Evolutionary conservation across 1,140 invertebrate species (phyloP).

Genomic region (Holcopasites calliopsidis): DNA sequence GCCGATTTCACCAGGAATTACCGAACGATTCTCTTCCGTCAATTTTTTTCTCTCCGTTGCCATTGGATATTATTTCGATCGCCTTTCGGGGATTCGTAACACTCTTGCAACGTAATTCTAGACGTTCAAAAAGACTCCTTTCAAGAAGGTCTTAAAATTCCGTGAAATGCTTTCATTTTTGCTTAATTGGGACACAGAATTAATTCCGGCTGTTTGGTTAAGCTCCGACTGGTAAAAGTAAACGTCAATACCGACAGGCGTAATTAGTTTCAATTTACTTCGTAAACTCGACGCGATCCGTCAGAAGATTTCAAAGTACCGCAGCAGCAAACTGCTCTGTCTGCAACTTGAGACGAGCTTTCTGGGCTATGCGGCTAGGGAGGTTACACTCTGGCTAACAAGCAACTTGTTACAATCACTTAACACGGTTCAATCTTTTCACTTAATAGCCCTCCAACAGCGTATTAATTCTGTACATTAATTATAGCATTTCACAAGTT

Average conservation of each 20-base stretch:
- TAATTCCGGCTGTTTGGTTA: neutral
- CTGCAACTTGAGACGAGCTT: constrained; percentile 20
- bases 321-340: neutral
- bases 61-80: neutral
- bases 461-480: neutral
- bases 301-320: constrained; percentile 25
- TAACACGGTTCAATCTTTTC: constrained; percentile 9
- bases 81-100: neutral
- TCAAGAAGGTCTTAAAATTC: no score
- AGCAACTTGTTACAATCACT: constrained; percentile 55
- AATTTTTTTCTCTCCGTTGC: neutral
- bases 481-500: neutral
- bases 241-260: neutral
- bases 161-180: no score
- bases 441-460: neutral
- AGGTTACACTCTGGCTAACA: constrained; percentile 42
- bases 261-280: constrained; percentile 25
- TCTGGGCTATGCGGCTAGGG: constrained; percentile 28
- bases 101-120: neutral
- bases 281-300: constrained; percentile 6
- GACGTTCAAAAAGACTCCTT: neutral
- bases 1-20: neutral
- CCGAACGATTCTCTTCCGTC: neutral
- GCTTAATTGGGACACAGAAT: neutral
- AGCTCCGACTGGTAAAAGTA: neutral